Evolutionary conservation across 2,113 vertebrate genomes (phyloP), one percentile per base, ranked within the genome.

Genomic region (Cariama cristata): DNA sequence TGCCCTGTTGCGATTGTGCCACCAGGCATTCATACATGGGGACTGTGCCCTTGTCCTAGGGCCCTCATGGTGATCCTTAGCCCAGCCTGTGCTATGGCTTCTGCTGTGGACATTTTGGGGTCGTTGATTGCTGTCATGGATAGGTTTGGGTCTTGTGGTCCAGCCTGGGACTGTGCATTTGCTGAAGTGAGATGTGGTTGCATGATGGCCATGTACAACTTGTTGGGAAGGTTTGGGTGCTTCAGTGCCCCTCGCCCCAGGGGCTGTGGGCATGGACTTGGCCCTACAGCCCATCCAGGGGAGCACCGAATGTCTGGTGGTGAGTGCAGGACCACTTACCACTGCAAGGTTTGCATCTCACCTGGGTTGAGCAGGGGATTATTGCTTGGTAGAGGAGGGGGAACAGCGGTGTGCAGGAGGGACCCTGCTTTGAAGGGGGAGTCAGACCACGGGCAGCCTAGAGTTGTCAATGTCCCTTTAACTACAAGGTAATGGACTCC

Each of bases 401-500:
- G 17, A 77, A 49, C 59, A 52, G 44, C 0, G 2, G 6, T 18
- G 5, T 60, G 28, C 16, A 1, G 59, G 24, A 76, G 52, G 69
- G 32, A 14, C 55, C 28, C 87, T 27, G 12, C 38, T 86, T 58
- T 0, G 0, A 30, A 59, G 26, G 14, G 42, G 19, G 50, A 90
- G 26, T 66, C 58, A 63, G 64, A 53, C 69, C 66, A 71, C 3
- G 4, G 66, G 60, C 73, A 93, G 73, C 35, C 66, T 49, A 62
- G 68, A 60, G 64, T 69, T 90, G 88, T 86, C 74, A 45, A 3
- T 95, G 84, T 95, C 90, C 90, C 95, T 97, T 96, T 97, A 97
- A 95, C 86, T 94, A 12, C 75, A 72, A 84, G 95, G 90, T 94
- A 96, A 94, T 96, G 82, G 95, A 96, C 93, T 95, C 77, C 42